Conservation (phyloP, 2,797 vertebrate genomes). For the Chaetophractus vellerosus region DNA sequence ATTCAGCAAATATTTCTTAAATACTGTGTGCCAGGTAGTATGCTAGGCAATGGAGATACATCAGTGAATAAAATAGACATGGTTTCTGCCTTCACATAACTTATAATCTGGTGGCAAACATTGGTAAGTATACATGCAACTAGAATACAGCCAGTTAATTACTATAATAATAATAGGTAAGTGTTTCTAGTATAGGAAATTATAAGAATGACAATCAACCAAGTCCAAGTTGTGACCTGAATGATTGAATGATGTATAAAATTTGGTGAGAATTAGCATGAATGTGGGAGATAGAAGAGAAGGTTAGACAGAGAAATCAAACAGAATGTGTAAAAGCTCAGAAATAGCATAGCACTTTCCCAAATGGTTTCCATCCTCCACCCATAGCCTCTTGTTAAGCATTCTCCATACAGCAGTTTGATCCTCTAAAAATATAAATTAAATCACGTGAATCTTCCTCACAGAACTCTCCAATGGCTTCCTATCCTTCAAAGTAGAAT, state of each 20-base stretch:
- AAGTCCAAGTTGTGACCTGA: neutral
- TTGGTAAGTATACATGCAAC: neutral
- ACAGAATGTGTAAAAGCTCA: neutral
- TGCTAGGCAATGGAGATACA: neutral
- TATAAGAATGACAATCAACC: neutral
- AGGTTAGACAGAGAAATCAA: neutral
- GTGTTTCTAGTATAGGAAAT: neutral
- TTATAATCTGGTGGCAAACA: neutral
- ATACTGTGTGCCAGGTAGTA: neutral
- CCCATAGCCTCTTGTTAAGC: neutral
- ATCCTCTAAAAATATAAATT: conserved; percentile 10
- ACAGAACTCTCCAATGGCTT: neutral
- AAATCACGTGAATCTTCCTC: neutral
- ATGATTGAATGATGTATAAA: neutral
- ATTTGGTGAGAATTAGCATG: conserved; percentile 1
- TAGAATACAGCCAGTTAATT: conserved; percentile 10
- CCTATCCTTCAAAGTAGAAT: conserved; percentile 56
- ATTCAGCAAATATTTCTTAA: neutral
- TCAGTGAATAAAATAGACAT: neutral
- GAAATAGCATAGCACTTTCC: neutral
- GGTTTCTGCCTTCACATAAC: neutral
- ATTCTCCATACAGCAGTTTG: neutral
- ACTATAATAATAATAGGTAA: conserved; percentile 37
- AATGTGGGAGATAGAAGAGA: neutral
- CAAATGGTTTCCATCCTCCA: neutral